phyloP scores from a whole-genome alignment of 2,888 invertebrate genomes.

The Anoplius nigerrimus region DNA sequence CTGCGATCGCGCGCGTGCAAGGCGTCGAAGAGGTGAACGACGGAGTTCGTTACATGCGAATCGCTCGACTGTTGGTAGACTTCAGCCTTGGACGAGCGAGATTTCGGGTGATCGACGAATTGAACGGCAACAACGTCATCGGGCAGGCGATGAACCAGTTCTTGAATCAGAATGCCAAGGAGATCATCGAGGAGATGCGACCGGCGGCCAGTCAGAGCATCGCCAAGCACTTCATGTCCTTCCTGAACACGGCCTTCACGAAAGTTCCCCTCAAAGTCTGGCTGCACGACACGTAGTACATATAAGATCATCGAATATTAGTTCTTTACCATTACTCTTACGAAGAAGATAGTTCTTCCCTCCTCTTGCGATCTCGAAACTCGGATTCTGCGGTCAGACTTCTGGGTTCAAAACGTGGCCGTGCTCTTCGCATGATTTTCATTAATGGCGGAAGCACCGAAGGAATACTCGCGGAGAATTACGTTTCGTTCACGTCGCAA shows the following conservation, averaged over 20 bases:
- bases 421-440: too few species aligned
- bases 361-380: too few species aligned
- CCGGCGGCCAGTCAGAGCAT: conserved; percentile 85
- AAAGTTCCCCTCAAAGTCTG: conserved; percentile 84
- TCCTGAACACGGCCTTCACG: conserved; percentile 84
- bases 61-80: conserved; percentile 82
- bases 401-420: too few species aligned
- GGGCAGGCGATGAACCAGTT: conserved; percentile 91
- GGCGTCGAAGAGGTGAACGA: conserved; percentile 81
- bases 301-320: too few species aligned
- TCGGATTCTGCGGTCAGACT: too few species aligned
- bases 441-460: too few species aligned
- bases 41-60: conserved; percentile 81
- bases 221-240: conserved; percentile 84
- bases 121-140: conserved; percentile 86
- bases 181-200: conserved; percentile 89
- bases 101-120: conserved; percentile 83
- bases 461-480: too few species aligned
- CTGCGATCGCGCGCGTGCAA: conserved; percentile 83
- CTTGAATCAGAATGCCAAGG: conserved; percentile 86
- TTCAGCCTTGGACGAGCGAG: conserved; percentile 83
- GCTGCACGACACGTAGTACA: conserved; percentile 75
- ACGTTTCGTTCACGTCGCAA: too few species aligned
- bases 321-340: too few species aligned
- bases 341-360: too few species aligned